A percentile compares a stretch with the other conserved stretches of the same genome.
Evolutionary conservation across 1,140 invertebrate species (phyloP).

Genomic region (Ylistrum balloti): DNA sequence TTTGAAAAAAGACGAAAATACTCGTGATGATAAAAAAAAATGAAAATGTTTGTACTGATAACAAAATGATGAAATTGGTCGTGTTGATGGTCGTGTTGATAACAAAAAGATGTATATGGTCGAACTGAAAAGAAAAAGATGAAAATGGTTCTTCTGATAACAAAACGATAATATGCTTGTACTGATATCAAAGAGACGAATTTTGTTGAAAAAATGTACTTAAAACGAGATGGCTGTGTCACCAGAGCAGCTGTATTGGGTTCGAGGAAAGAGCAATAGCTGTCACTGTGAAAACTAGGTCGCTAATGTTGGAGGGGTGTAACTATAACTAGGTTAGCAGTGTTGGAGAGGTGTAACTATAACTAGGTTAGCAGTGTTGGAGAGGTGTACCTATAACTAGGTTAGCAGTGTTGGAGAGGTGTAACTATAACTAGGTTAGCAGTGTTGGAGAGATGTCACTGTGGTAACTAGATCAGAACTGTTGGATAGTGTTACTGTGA

Average conservation of each 20-base stretch:
- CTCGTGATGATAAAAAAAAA: too few relatives aligned
- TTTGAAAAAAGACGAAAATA: too few relatives aligned
- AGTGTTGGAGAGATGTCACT: not conserved
- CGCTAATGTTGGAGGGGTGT: not conserved
- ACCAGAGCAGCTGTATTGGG: too few relatives aligned
- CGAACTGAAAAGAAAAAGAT: too few relatives aligned
- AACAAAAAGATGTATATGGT: not conserved
- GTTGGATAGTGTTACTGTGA: not conserved
- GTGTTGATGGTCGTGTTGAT: not conserved
- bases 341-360: not conserved
- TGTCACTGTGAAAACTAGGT: not conserved
- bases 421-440: too few relatives aligned
- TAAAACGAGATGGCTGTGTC: too few relatives aligned
- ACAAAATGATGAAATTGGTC: not conserved
- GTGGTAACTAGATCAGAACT: not conserved
- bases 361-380: not conserved
- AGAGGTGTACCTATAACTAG: not conserved
- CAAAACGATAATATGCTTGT: not conserved
- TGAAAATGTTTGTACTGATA: not conserved
- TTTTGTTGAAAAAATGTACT: too few relatives aligned
- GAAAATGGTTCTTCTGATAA: too few relatives aligned
- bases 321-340: not conserved
- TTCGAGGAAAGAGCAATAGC: too few relatives aligned
- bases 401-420: too few relatives aligned
- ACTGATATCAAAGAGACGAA: too few relatives aligned